Conservation (phyloP, 2,797 vertebrate genomes). For the Heteromormyrus szaboi region DNA sequence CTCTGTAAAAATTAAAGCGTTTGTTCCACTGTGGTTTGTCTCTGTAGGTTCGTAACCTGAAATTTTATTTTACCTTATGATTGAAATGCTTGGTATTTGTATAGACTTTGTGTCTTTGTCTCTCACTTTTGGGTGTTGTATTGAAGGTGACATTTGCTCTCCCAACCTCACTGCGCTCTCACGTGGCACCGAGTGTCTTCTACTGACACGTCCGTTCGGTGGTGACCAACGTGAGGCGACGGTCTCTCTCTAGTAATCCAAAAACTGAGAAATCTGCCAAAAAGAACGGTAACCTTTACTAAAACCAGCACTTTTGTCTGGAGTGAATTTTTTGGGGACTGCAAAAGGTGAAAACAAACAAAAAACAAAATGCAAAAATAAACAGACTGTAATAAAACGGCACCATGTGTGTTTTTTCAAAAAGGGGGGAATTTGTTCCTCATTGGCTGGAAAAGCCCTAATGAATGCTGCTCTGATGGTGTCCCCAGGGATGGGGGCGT, state of each 20-base stretch:
- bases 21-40: conserved; percentile 5
- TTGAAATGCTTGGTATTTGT: background rate
- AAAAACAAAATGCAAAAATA: background rate
- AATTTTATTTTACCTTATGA: background rate
- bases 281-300: conserved; percentile 16
- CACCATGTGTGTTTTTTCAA: conserved; percentile 7
- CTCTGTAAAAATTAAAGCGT: conserved; percentile 1
- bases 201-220: background rate
- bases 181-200: background rate
- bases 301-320: conserved; percentile 22
- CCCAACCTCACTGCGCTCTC: background rate
- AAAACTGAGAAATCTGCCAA: conserved; percentile 47
- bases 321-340: background rate
- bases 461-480: conserved; percentile 20
- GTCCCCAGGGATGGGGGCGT: conserved; percentile 40
- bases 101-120: background rate
- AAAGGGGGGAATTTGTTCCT: background rate
- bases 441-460: conserved; percentile 45
- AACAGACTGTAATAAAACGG: background rate
- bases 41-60: background rate
- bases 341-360: background rate
- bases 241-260: conserved; percentile 31
- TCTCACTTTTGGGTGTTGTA: background rate
- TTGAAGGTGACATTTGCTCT: background rate
- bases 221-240: background rate